Evolutionary conservation across 2,113 vertebrate species (phyloP), one percentile per base, ranked within the genome.

Genomic region (Coregonus clupeaformis): DNA sequence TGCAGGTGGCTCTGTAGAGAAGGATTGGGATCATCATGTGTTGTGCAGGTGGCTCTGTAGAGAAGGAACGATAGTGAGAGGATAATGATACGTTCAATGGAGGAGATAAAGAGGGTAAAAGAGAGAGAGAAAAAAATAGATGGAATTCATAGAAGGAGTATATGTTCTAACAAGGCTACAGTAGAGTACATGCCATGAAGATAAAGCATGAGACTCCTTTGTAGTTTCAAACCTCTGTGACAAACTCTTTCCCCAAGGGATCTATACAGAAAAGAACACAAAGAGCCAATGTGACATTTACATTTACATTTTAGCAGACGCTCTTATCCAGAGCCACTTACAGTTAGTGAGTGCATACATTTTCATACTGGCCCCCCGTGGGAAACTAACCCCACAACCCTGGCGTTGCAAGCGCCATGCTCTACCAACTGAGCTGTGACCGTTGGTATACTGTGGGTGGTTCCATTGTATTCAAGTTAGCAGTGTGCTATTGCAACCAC

Each of bases 21-120:
- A 45, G 6, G 3, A 12, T 49, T 63, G 6, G 65, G 68, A 69
- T 71, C 66, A 18, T 71, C 63, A 16, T n/a, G 25, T 72, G 60
- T 74, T 49, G 72, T 18, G 24, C 59, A 62, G 65, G 84, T 72
- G 47, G 55, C 68, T 79, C 66, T 11, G 12, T 18, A 60, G 24
- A 77, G 57, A 30, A 47, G 22, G 65, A 32, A 71, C 59, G 64
- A 77, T 57, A 60, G 18, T 25, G 45, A 75, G 62, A 52, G 71
- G 65, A 76, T 85, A 67, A 76, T 79, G 67, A 72, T 75, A 63
- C 79, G 74, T 84, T 79, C 60, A 71, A 71, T 79, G 72, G 32
- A 16, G 5, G 22, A 47, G 47, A 72, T 68, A 22, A 57, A 64
- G 12, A 68, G 52, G 27, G 75, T 72, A 60, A 66, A 42, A 32